These are phyloP conservation scores for Ecdyonurus torrentis DNA, from an alignment of 2,888 invertebrate species.

Conservation along the genomic window DNA sequence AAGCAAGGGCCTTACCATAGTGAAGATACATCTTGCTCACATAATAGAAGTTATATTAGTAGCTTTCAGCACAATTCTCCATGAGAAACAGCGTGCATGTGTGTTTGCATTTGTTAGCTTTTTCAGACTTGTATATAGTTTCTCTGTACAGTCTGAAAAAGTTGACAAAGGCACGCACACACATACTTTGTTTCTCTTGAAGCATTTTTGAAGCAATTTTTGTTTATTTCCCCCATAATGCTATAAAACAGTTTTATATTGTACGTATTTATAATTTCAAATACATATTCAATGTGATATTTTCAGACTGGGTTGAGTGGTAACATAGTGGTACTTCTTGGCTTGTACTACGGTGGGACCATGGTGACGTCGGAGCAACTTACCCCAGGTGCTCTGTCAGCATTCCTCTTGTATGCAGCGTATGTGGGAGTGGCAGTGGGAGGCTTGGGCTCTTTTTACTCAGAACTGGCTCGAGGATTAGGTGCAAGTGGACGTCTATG, in stretches of 20 bases:
- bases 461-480: constrained; percentile 82
- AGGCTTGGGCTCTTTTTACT: constrained; percentile 83
- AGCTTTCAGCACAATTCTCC: too few relatives aligned
- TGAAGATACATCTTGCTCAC: too few relatives aligned
- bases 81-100: too few relatives aligned
- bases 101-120: too few relatives aligned
- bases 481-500: constrained; percentile 83
- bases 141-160: too few relatives aligned
- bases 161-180: background rate
- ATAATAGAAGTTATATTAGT: too few relatives aligned
- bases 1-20: too few relatives aligned
- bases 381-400: constrained; percentile 75
- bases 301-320: constrained; percentile 71
- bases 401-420: constrained; percentile 86
- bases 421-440: constrained; percentile 83
- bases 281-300: background rate
- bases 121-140: too few relatives aligned
- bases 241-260: background rate
- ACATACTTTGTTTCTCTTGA: too few relatives aligned
- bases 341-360: constrained; percentile 80
- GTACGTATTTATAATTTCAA: background rate
- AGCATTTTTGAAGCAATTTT: too few relatives aligned
- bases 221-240: background rate
- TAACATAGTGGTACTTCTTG: constrained; percentile 75
- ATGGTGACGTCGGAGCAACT: constrained; percentile 66